phyloP scores from a whole-genome alignment of 2,113 vertebrate species.

The Hipposideros armiger region DNA sequence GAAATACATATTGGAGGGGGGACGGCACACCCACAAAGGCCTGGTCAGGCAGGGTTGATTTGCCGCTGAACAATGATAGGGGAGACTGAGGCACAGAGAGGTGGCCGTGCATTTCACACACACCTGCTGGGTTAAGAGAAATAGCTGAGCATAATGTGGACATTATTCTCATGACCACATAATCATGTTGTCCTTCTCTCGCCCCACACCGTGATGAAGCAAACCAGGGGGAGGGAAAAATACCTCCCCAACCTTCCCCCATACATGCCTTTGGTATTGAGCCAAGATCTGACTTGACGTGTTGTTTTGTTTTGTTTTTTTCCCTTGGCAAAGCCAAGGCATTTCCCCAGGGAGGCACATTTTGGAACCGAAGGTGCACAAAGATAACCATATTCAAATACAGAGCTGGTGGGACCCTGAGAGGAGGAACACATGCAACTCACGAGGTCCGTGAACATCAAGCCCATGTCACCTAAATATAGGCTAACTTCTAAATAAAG shows the following conservation, averaged over 20 bases:
- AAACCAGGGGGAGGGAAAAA: not conserved
- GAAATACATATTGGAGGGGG: accelerated
- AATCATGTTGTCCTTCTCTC: too few species aligned
- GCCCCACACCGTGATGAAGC: not conserved
- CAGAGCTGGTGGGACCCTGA: not conserved
- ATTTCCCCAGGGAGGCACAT: not conserved
- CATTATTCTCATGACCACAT: not conserved
- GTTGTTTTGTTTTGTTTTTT: not conserved
- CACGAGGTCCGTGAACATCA: slow-evolving; percentile 71
- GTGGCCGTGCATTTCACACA: not conserved
- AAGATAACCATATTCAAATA: not conserved
- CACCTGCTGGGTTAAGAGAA: not conserved
- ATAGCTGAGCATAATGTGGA: not conserved
- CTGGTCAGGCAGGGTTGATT: accelerated
- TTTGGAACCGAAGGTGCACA: not conserved
- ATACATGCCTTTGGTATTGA: not conserved
- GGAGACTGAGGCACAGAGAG: not conserved
- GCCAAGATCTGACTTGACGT: not conserved
- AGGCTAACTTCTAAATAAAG: slow-evolving; percentile 87
- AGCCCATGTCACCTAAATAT: slow-evolving; percentile 81
- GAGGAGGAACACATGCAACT: not conserved
- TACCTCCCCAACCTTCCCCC: not conserved
- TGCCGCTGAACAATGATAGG: not conserved
- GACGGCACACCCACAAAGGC: accelerated
- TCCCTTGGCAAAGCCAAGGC: not conserved